Conservation (phyloP, 2,113 vertebrate genomes). For the Crotophaga sulcirostris region DNA sequence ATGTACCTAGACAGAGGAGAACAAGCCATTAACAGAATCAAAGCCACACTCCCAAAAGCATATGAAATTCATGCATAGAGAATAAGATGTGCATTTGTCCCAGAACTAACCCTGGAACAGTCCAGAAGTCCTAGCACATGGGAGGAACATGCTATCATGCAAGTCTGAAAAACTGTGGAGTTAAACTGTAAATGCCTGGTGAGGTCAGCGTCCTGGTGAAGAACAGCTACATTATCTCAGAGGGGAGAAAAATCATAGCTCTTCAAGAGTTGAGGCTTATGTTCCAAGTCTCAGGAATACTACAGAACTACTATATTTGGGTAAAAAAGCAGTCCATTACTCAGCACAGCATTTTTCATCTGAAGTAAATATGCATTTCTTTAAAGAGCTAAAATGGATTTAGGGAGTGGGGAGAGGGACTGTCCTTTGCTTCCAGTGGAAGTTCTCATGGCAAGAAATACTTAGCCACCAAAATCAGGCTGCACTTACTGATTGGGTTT, state of each 20-base stretch:
- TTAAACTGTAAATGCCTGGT: not conserved
- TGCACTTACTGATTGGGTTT: not conserved
- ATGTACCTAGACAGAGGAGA: conserved; percentile 83
- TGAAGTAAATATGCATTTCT: not conserved
- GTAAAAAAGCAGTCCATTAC: not conserved
- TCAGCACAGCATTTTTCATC: not conserved
- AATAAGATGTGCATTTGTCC: not conserved
- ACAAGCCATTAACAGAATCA: conserved; percentile 4
- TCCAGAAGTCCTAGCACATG: not conserved
- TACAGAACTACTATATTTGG: not conserved
- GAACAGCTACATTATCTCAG: not conserved
- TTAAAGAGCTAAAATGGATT: not conserved
- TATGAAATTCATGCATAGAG: not conserved
- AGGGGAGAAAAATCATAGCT: not conserved
- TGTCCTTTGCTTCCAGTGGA: not conserved
- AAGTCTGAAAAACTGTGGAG: not conserved
- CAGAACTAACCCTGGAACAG: not conserved
- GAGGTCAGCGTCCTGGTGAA: conserved; percentile 5
- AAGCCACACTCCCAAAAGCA: not conserved
- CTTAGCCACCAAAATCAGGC: not conserved
- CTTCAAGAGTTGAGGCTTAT: not conserved
- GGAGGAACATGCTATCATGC: not conserved
- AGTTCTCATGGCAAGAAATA: not conserved
- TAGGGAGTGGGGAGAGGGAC: not conserved
- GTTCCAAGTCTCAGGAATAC: conserved; percentile 6